Evolutionary conservation across 2,888 invertebrate species (phyloP), one percentile per base, ranked within the genome.

Genomic region (Tetragonula carbonaria): DNA sequence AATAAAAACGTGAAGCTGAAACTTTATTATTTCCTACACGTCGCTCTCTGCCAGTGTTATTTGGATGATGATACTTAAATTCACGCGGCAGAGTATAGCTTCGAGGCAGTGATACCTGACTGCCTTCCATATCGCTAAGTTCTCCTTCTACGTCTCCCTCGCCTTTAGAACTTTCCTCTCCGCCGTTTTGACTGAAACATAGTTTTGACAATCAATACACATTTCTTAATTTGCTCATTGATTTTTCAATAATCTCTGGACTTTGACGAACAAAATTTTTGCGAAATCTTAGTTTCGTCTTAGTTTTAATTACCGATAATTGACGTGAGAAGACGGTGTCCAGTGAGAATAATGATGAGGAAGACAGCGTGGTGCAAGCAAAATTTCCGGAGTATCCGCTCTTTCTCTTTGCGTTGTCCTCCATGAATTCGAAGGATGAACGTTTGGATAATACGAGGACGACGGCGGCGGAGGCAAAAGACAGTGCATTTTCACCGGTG

Each of bases 41-140:
- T 85, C 96, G 92, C 70, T 95, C 95, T 86, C 96, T 90, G 45
- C 87, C 88, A 8, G 83, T 87, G 77, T 91, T 92, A 55, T 90
- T 91, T n/a, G 92, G 87, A 84, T 93, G 92, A 80, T 93, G 93
- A 95, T 97, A 98, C 91, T 97, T 97, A 95, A 98, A 98, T 95
- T 98, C 97, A 23, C 98, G 96, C 1, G 98, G 98, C 73, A 98
- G 95, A 0, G 98, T 98, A 94, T 98, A 98, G 51, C 97, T 98
- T 38, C 98, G 96, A 0, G 98, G 98, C 76, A 98, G 95, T 3
- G 98, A 98, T 88, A 98, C 96, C 96, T 98, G 96, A 93, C 94
- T 94, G 57, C 94, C 94, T 73, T 94, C 94, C 87, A 94, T 89
- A 65, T 94, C 94, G 78, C 94, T 94, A 90, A 95, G 80, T 78